Evolutionary conservation across 2,113 vertebrate species (phyloP), one percentile per base, ranked within the genome.

Genomic region (Colistium nudipinnis): DNA sequence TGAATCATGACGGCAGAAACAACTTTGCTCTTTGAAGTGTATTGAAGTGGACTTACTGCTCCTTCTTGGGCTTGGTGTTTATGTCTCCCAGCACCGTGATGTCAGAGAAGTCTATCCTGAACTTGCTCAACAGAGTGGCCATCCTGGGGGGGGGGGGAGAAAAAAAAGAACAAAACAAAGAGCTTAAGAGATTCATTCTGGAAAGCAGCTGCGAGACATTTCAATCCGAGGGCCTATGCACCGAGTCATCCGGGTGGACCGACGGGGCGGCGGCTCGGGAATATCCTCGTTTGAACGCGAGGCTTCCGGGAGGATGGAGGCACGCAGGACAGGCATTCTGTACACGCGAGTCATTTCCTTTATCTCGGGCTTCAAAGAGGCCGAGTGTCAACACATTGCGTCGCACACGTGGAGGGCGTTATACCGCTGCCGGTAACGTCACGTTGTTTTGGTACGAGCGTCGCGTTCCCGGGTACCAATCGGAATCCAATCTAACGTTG

Each of bases 81-180:
- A 99, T 93, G 91, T 99, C 98, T 52, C 98, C 97, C 55, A 99
- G 94, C 56, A 99, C 98, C 57, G 93, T 97, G 71, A 99, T 99
- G 81, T 99, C 98, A 0, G 96, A 99, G 90, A 99, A 99, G 83
- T 99, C 98, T 92, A 99, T 99, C 84, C 98, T 94, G 91, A 99
- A 99, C 88, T 99, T 99, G 91, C 97, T 99, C 53, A 99, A 95
- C 81, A 99, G 89, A 51, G 98, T 97, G 27, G 98, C 98, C 98
- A 99, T 99, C 83, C 98, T 99, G 84, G 24, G n/a, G n/a, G n/a
- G n/a, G n/a, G n/a, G n/a, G n/a, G n/a, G n/a, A n/a, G n/a, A n/a
- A n/a, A n/a, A n/a, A n/a, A 35, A 35, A 30, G 2, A 8, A 6
- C n/a, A 55, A 62, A 31, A 28, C 19, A 73, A 43, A 47, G 8